A percentile compares a stretch with the other conserved stretches of the same genome.
Conservation (phyloP, 2,113 vertebrate genomes). For the Cygnus buccinator region DNA sequence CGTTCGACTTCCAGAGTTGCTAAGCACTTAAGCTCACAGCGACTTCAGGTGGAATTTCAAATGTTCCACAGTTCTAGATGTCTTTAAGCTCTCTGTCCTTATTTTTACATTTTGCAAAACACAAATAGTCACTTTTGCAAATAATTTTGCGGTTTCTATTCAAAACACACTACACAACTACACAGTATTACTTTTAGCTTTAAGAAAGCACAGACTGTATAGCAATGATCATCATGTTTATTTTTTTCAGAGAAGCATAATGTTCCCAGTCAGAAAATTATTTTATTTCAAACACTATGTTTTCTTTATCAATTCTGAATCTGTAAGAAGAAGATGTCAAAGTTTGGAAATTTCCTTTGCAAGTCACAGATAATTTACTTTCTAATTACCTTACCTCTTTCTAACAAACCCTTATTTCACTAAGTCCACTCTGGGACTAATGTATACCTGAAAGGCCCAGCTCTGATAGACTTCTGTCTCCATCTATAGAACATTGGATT, state of each 20-base stretch:
- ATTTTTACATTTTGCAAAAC: not conserved
- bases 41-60: not conserved
- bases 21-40: not conserved
- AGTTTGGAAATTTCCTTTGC: not conserved
- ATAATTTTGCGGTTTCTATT: not conserved
- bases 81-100: not conserved
- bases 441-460: not conserved
- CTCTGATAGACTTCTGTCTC: not conserved
- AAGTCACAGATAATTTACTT: not conserved
- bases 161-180: not conserved
- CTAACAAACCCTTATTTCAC: not conserved
- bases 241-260: not conserved
- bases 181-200: not conserved
- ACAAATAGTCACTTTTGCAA: not conserved
- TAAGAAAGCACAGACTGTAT: not conserved
- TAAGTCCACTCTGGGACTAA: not conserved
- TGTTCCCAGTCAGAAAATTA: not conserved
- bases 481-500: not conserved
- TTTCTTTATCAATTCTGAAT: not conserved
- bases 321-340: not conserved
- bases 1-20: not conserved
- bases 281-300: not conserved
- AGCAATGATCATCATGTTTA: not conserved
- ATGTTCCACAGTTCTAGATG: not conserved
- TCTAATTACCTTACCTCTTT: not conserved